phyloP scores from a whole-genome alignment of 2,113 vertebrate species.

The Gasterosteus aculeatus region DNA sequence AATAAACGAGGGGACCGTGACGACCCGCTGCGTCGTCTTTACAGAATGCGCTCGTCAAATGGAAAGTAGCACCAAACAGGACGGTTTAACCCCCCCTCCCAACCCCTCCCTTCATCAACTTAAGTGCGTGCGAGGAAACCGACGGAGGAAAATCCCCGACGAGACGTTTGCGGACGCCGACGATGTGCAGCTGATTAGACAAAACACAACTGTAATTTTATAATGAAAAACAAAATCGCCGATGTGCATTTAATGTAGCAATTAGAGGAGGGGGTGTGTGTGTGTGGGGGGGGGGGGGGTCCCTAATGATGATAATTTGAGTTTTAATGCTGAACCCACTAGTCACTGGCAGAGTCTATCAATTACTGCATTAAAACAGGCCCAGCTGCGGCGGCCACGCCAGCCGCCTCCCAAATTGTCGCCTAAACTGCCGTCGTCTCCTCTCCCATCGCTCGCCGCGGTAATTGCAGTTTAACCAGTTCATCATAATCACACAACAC shows the following conservation, averaged over 20 bases:
- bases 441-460: slow-evolving; percentile 83
- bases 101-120: background rate
- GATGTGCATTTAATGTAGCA: slow-evolving; percentile 77
- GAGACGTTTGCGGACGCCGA: slow-evolving; percentile 18
- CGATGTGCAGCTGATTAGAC: slow-evolving; percentile 70
- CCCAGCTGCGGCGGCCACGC: slow-evolving; percentile 88
- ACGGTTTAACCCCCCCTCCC: background rate
- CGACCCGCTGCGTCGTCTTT: too few species aligned
- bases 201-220: slow-evolving; percentile 76
- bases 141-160: slow-evolving; percentile 12
- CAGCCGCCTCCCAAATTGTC: slow-evolving; percentile 87
- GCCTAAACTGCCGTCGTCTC: slow-evolving; percentile 88
- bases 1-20: too few species aligned
- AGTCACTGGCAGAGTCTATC: slow-evolving; percentile 91
- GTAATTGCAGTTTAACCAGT: slow-evolving; percentile 85
- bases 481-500: slow-evolving; percentile 81
- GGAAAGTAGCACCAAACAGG: too few species aligned
- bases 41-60: too few species aligned
- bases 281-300: background rate
- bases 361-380: slow-evolving; percentile 89
- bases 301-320: slow-evolving; percentile 88
- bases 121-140: background rate
- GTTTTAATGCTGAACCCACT: slow-evolving; percentile 92
- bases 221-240: slow-evolving; percentile 78
- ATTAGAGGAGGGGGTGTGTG: slow-evolving; percentile 61